Percentiles rank a stretch among this genome's conserved stretches.
These are phyloP conservation scores for Lissocephala sabroskyi DNA, from an alignment of 2,888 invertebrate species.

Conservation along the genomic window DNA sequence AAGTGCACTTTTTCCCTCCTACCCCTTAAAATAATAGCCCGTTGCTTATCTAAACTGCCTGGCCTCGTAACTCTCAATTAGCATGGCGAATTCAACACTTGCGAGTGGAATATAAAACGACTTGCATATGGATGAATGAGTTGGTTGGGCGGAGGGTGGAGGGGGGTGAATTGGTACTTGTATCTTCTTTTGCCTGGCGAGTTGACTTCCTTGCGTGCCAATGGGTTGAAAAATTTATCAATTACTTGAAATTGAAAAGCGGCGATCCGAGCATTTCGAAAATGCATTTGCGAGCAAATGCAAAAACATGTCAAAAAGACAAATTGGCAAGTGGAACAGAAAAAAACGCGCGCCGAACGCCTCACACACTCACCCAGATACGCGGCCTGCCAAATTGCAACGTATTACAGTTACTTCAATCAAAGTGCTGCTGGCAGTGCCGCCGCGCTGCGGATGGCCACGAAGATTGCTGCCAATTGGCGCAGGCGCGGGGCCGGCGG, in stretches of 20 bases:
- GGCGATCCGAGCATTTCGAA: conserved; percentile 23
- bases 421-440: conserved; percentile 12
- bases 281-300: conserved; percentile 39
- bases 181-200: too few relatives aligned
- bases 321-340: conserved; percentile 19
- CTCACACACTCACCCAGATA: conserved; percentile 63
- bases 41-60: too few relatives aligned
- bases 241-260: background rate
- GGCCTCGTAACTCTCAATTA: too few relatives aligned
- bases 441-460: conserved; percentile 8
- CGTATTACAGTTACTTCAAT: conserved; percentile 39
- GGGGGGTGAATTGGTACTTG: too few relatives aligned
- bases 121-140: too few relatives aligned
- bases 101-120: too few relatives aligned
- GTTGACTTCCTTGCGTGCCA: conserved; percentile 49
- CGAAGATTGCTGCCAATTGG: conserved; percentile 21
- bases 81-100: too few relatives aligned
- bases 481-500: background rate
- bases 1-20: too few relatives aligned
- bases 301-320: conserved; percentile 47
- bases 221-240: background rate
- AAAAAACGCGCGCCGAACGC: conserved; percentile 18
- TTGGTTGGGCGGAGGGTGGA: too few relatives aligned
- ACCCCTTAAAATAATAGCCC: too few relatives aligned
- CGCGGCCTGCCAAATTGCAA: conserved; percentile 32